Conservation (phyloP, 2,113 vertebrate genomes). For the Ciconia stormi region DNA sequence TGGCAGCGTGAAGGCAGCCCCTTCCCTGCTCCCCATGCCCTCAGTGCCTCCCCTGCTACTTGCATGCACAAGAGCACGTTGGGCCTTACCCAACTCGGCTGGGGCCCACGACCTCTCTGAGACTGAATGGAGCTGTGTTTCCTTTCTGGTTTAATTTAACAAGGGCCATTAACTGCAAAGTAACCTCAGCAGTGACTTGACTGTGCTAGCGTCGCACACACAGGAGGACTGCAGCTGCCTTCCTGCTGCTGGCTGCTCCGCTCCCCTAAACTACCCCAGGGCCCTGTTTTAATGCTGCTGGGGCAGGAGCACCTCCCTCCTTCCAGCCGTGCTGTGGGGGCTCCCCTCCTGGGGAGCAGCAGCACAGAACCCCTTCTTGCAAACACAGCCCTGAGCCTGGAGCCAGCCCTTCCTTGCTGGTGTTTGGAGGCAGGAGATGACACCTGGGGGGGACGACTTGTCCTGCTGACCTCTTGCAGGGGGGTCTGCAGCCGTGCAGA, state of each 20-base stretch:
- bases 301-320: background rate
- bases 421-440: background rate
- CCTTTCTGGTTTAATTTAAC: background rate
- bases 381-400: background rate
- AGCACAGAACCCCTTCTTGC: background rate
- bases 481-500: background rate
- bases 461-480: background rate
- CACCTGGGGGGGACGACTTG: background rate
- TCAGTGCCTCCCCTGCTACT: background rate
- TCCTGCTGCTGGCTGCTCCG: background rate
- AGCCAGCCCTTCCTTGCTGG: background rate
- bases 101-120: background rate
- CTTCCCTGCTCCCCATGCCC: fast-evolving
- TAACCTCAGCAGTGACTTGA: background rate
- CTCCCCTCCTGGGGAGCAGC: background rate
- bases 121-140: background rate
- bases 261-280: background rate
- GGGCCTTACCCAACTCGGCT: background rate
- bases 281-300: background rate
- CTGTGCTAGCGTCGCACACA: fast-evolving
- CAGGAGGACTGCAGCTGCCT: background rate
- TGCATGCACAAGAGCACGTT: background rate
- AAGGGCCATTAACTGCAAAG: background rate
- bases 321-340: fast-evolving
- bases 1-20: fast-evolving